phyloP scores from a whole-genome alignment of 1,140 invertebrate genomes.

The Pentalonia nigronervosa region DNA sequence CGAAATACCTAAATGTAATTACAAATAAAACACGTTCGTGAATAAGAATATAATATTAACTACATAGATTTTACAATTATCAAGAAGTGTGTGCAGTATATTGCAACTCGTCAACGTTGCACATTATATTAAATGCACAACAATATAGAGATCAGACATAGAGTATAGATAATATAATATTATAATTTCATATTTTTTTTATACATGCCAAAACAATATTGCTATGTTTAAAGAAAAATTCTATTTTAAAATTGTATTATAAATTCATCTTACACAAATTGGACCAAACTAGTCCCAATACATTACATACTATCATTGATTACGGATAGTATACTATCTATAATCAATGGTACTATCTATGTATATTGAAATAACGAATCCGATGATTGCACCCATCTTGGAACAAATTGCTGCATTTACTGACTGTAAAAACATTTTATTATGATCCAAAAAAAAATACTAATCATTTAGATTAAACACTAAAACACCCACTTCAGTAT shows the following conservation, averaged over 20 bases:
- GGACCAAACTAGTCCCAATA: neutral
- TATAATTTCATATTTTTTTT: neutral
- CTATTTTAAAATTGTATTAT: neutral
- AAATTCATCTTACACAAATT: neutral
- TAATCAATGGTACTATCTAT: too few relatives aligned
- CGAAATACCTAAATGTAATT: neutral
- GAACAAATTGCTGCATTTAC: neutral
- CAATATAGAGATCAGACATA: neutral
- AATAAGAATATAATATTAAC: neutral
- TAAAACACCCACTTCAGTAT: neutral
- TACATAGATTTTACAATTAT: neutral
- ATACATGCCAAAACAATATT: neutral
- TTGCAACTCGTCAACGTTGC: neutral
- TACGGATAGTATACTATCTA: too few relatives aligned
- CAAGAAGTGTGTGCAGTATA: neutral
- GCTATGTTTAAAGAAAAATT: neutral
- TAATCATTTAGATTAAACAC: neutral
- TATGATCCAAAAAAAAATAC: neutral
- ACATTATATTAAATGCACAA: neutral
- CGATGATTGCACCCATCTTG: neutral
- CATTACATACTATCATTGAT: neutral
- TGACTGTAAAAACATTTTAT: neutral
- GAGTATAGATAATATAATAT: neutral
- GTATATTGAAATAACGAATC: neutral
- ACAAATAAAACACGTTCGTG: neutral